Evolutionary conservation across 2,113 vertebrate species (phyloP), one percentile per base, ranked within the genome.

Genomic region (Ancistrus triradiatus): DNA sequence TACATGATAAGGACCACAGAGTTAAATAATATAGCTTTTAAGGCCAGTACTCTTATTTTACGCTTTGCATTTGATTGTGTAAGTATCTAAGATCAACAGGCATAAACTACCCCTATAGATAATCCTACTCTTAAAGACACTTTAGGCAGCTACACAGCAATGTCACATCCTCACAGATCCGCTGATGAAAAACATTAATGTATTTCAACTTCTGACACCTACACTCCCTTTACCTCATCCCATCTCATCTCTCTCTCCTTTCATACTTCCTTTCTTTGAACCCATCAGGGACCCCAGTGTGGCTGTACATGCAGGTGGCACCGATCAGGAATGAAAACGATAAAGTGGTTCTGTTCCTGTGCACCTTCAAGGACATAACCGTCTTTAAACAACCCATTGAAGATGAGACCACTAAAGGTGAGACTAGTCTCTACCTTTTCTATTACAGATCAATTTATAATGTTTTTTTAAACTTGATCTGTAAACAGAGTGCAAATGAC

Each of bases 241-340:
- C 24, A 31, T 46, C 33, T 50, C 13, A 8, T 37, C 21, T 25
- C 24, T 15, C 14, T 42, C 38, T n/a, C 38, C 11, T n/a, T 42
- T 42, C 38, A 42, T 42, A 15, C 11, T 14, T 9, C 6, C 2
- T 44, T 2, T 60, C 52, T 48, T 19, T 17, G 21, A 37, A 9
- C 11, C 42, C 57, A 33, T 33, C 81, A 99, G 96, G 93, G 85
- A 94, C 90, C 15, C 95, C 96, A 0, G 95, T 99, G 80, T 99
- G 96, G 95, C 95, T 99, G 74, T 98, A 98, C 80, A 99, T 98
- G 95, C 96, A 99, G 86, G 91, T 99, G 38, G 96, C 96, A 37
- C 96, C 96, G 0, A 99, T 99, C 86, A 91, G 94, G 83, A 98
- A 99, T 53, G 96, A 99, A 67, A 94, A 98, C 0, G 91, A 99